Percentiles rank a stretch among this genome's conserved stretches.
These are phyloP conservation scores for Scomber scombrus DNA, from an alignment of 2,113 vertebrate genomes.

Conservation along the genomic window DNA sequence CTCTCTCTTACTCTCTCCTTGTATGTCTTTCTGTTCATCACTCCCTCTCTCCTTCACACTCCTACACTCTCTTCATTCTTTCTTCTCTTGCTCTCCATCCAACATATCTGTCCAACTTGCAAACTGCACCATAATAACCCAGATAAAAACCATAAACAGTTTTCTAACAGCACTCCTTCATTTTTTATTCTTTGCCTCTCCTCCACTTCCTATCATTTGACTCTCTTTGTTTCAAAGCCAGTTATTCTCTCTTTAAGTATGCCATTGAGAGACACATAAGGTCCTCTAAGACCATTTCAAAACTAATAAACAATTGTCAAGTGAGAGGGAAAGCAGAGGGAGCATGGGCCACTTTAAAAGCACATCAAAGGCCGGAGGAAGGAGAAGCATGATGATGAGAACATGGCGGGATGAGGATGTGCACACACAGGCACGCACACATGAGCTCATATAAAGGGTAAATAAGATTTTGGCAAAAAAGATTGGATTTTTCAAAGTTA, in stretches of 20 bases:
- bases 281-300: conserved; percentile 91
- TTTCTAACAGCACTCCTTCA: conserved; percentile 56
- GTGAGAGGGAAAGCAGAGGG: conserved; percentile 90
- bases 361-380: conserved; percentile 90
- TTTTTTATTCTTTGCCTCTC: conserved; percentile 43
- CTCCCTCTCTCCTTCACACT: conserved; percentile 27
- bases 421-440: conserved; percentile 56
- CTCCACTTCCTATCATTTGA: conserved; percentile 41
- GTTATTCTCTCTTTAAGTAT: conserved; percentile 66
- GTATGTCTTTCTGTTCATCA: conserved; percentile 48
- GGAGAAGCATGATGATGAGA: conserved; percentile 67
- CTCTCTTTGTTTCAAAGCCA: conserved; percentile 67
- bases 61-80: neutral
- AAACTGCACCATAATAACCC: conserved; percentile 84
- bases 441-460: neutral
- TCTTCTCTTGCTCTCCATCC: conserved; percentile 10
- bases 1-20: conserved; percentile 49
- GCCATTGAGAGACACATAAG: conserved; percentile 87
- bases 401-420: conserved; percentile 37
- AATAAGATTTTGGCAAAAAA: too few relatives aligned
- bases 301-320: conserved; percentile 97
- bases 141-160: conserved; percentile 92
- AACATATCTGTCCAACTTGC: neutral
- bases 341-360: conserved; percentile 85
- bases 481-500: too few relatives aligned